Conservation (phyloP, 2,888 invertebrate species). For the Epistrophella euchroma region DNA sequence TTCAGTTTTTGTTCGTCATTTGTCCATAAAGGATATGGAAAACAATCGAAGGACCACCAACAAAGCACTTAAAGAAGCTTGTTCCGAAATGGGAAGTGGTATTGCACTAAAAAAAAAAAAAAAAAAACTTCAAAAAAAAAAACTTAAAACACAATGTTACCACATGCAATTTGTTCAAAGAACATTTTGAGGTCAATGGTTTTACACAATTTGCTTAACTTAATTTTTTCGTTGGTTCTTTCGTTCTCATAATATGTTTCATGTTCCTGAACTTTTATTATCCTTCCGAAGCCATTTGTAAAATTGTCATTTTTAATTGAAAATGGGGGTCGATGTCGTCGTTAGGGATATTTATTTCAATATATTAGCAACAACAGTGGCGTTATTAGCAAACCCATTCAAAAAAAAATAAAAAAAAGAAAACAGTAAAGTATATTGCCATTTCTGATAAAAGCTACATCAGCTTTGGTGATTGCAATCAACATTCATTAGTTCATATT, state of each 20-base stretch:
- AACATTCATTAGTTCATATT: conserved; percentile 47
- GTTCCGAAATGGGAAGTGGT: background rate
- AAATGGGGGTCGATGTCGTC: conserved; percentile 22
- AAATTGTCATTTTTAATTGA: conserved; percentile 73
- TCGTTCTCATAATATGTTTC: conserved; percentile 58
- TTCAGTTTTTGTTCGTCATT: conserved; percentile 47
- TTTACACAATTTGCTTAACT: conserved; percentile 54
- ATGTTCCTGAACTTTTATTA: conserved; percentile 64
- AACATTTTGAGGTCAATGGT: conserved; percentile 65
- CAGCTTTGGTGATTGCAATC: conserved; percentile 56
- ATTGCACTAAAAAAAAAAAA: conserved; percentile 8
- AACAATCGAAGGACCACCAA: conserved; percentile 53
- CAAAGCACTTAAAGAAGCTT: conserved; percentile 30
- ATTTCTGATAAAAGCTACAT: conserved; percentile 21
- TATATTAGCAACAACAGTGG: conserved; percentile 26
- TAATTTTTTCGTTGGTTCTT: conserved; percentile 24
- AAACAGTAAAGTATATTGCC: background rate
- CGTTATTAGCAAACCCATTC: conserved; percentile 59
- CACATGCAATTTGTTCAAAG: conserved; percentile 72
- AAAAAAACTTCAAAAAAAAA: background rate
- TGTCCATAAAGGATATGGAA: conserved; percentile 45
- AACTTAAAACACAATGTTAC: conserved; percentile 29
- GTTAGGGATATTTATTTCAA: conserved; percentile 54
- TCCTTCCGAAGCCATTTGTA: conserved; percentile 65
- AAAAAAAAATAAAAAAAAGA: background rate